Conservation (phyloP, 2,888 invertebrate species). For the Drosophila subsilvestris region DNA sequence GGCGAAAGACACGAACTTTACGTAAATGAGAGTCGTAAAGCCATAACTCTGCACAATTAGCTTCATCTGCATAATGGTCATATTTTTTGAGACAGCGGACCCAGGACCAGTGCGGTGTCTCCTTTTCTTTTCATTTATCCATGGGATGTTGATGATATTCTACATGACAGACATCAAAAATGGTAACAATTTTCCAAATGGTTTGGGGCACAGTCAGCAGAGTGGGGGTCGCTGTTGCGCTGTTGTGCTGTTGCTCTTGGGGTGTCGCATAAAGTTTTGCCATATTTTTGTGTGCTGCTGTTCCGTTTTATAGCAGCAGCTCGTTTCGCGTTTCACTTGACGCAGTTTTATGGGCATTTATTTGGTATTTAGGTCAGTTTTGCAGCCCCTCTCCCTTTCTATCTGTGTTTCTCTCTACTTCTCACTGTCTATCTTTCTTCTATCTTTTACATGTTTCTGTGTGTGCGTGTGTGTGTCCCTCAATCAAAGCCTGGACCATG, state of each 20-base stretch:
- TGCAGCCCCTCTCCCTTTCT: constrained; percentile 21
- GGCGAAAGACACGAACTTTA: constrained; percentile 5
- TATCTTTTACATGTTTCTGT: constrained; percentile 58
- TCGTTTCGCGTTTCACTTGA: constrained; percentile 40
- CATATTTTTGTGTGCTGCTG: constrained; percentile 20
- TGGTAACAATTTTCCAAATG: constrained; percentile 34
- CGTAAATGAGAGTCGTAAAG: constrained; percentile 27
- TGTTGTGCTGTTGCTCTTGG: neutral
- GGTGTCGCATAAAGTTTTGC: constrained; percentile 50
- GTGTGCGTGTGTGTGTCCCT: constrained; percentile 31
- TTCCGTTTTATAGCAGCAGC: constrained; percentile 33
- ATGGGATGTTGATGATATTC: neutral
- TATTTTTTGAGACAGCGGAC: constrained; percentile 30
- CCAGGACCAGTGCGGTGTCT: constrained; percentile 6
- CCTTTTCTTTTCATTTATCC: constrained; percentile 19
- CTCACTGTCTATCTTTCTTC: constrained; percentile 42
- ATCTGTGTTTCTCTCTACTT: constrained; percentile 13
- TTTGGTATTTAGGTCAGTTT: constrained; percentile 76
- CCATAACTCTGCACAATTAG: constrained; percentile 44
- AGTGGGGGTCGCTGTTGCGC: neutral
- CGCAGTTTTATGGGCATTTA: constrained; percentile 72
- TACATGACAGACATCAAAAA: constrained; percentile 40
- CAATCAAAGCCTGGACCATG: constrained; percentile 65
- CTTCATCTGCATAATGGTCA: constrained; percentile 41
- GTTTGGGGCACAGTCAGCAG: neutral